phyloP scores from a whole-genome alignment of 92 coral and sea anemone genomes.

The Epizoanthus rinbou region DNA sequence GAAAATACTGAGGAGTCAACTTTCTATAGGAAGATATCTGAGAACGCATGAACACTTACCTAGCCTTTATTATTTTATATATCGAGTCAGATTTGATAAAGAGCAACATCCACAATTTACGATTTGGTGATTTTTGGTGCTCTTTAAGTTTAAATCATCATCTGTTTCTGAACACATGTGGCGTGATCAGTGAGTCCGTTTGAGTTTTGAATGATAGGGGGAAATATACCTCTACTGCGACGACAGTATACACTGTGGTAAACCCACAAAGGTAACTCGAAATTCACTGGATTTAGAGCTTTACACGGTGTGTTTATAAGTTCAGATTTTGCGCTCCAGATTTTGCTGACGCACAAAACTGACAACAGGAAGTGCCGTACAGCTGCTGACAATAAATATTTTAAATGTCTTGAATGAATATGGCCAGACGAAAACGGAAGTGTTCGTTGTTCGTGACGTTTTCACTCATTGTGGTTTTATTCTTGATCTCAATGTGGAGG shows the following conservation, averaged over 20 bases:
- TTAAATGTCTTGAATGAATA: not conserved
- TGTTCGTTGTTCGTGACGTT: conserved; percentile 7
- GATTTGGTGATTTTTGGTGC: no score
- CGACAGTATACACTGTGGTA: no score
- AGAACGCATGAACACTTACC: not conserved
- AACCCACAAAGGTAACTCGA: not conserved
- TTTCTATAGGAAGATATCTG: not conserved
- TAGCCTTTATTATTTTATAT: no score
- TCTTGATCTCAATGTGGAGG: conserved; percentile 27
- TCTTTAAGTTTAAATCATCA: no score
- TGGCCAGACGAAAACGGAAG: conserved; percentile 28
- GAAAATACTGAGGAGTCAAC: no score
- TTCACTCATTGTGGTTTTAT: conserved; percentile 5
- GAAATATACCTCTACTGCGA: conserved; percentile 6
- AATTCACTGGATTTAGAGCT: not conserved
- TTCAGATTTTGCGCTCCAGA: not conserved
- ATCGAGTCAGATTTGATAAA: no score
- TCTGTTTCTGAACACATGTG: no score
- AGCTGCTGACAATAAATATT: no score
- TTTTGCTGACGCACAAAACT: not conserved
- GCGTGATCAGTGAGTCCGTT: not conserved
- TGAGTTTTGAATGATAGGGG: no score
- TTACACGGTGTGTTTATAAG: no score
- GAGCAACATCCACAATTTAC: no score
- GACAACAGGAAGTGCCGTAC: not conserved